Conservation (phyloP, 2,888 invertebrate genomes). For the Drosophila prostipennis region DNA sequence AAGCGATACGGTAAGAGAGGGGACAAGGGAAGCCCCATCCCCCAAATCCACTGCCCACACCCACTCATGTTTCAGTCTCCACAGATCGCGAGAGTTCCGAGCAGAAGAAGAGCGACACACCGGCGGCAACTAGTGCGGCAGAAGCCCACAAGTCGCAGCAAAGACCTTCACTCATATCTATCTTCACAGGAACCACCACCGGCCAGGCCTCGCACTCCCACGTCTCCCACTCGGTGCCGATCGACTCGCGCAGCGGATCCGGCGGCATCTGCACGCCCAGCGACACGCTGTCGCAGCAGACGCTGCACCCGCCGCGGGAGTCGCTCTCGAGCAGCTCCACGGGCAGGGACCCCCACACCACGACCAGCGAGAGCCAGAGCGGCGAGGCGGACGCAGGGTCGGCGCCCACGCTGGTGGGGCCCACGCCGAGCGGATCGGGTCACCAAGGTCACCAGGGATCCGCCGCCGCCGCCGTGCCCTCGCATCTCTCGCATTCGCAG, state of each 20-base stretch:
- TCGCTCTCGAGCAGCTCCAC: slow-evolving; percentile 88
- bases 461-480: slow-evolving; percentile 75
- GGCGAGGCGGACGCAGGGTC: slow-evolving; percentile 79
- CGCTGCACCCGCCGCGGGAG: slow-evolving; percentile 85
- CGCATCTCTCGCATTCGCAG: slow-evolving; percentile 84
- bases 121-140: slow-evolving; percentile 83
- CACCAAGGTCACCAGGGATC: slow-evolving; percentile 58
- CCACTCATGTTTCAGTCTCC: slow-evolving; percentile 51
- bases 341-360: slow-evolving; percentile 84
- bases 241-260: slow-evolving; percentile 84
- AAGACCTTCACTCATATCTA: slow-evolving; percentile 88
- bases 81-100: slow-evolving; percentile 83
- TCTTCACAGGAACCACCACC: slow-evolving; percentile 87
- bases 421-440: slow-evolving; percentile 66
- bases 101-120: slow-evolving; percentile 83
- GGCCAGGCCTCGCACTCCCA: slow-evolving; percentile 84
- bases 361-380: slow-evolving; percentile 83
- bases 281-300: slow-evolving; percentile 84
- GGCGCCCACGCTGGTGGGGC: slow-evolving; percentile 77
- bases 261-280: slow-evolving; percentile 84
- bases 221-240: slow-evolving; percentile 82
- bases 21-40: background rate
- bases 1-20: slow-evolving; percentile 84
- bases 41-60: background rate
- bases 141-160: slow-evolving; percentile 86